These are phyloP conservation scores for Noctua fimbriata DNA, from an alignment of 2,888 invertebrate genomes.

Conservation along the genomic window DNA sequence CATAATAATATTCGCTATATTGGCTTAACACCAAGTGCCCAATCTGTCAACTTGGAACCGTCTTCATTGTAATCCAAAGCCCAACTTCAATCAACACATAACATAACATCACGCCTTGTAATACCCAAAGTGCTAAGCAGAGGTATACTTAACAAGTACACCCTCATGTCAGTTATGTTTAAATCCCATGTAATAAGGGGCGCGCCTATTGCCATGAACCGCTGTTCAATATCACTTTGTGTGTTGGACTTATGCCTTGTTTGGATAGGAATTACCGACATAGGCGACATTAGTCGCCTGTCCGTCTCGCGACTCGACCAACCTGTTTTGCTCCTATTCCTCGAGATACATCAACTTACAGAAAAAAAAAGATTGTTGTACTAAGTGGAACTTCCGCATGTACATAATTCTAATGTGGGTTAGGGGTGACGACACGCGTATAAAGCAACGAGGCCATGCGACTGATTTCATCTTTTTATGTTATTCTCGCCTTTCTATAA, in stretches of 20 bases:
- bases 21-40: background rate
- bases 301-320: too few relatives aligned
- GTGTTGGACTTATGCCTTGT: background rate
- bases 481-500: slow-evolving; percentile 39
- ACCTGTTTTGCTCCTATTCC: background rate
- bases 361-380: background rate
- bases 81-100: too few relatives aligned
- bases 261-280: background rate
- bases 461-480: slow-evolving; percentile 50
- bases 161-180: too few relatives aligned
- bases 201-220: too few relatives aligned
- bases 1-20: background rate
- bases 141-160: too few relatives aligned
- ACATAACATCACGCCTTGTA: too few relatives aligned
- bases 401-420: background rate
- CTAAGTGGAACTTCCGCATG: slow-evolving; percentile 10
- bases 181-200: too few relatives aligned
- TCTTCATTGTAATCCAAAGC: background rate
- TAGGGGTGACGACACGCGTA: slow-evolving; percentile 13
- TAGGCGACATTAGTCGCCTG: background rate
- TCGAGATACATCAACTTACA: too few relatives aligned
- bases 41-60: background rate
- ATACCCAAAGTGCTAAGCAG: too few relatives aligned
- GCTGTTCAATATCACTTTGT: too few relatives aligned
- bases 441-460: slow-evolving; percentile 36